Evolutionary conservation across 2,113 vertebrate genomes (phyloP).

Genomic region (Sus scrofa): T2T-Sscrofa CM000817.6:25753501-25754000

Average conservation of each 20-base stretch:
- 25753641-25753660: neutral
- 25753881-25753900: neutral
- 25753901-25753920: neutral
- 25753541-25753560: neutral
- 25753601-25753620: neutral
- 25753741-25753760: neutral
- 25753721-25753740: neutral
- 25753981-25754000: neutral
- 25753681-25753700: neutral
- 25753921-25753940: neutral
- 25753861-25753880: neutral
- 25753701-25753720: neutral
- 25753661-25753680: neutral
- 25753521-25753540: neutral
- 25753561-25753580: neutral
- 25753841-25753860: neutral
- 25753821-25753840: neutral
- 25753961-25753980: neutral
- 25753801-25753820: neutral
- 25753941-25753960: neutral
- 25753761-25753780: neutral
- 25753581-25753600: neutral
- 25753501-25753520: neutral
- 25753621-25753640: neutral
- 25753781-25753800: neutral